Conservation (phyloP, 2,888 invertebrate species). For the Phasia obesa region DNA sequence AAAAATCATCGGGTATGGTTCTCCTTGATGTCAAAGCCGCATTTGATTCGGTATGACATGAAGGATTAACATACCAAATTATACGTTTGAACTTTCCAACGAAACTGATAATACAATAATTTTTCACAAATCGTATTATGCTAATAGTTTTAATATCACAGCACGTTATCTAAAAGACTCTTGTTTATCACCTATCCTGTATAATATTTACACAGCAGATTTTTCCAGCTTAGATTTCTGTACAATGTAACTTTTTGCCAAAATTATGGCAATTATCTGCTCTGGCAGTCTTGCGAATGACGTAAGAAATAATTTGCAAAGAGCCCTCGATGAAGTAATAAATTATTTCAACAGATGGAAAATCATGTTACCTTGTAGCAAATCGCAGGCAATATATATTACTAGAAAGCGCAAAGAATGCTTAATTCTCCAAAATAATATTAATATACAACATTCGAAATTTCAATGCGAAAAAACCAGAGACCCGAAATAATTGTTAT, state of each 20-base stretch:
- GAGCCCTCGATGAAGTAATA: neutral
- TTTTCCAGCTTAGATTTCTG: neutral
- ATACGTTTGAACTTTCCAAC: neutral
- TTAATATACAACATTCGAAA: neutral
- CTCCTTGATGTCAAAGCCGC: too few species aligned
- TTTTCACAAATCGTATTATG: neutral
- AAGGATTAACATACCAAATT: neutral
- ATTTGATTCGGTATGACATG: neutral
- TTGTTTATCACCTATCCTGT: neutral
- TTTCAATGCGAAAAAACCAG: neutral
- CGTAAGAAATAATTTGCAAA: neutral
- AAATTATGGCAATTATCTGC: neutral
- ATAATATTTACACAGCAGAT: neutral
- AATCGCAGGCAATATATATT: neutral
- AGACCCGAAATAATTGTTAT: too few species aligned
- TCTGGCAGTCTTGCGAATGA: neutral
- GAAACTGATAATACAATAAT: neutral
- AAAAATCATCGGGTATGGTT: too few species aligned
- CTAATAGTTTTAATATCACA: neutral
- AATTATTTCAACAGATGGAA: neutral
- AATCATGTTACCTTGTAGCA: neutral
- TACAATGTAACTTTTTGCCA: neutral
- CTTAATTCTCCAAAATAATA: neutral
- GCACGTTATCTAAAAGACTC: neutral
- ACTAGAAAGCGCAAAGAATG: neutral